Conservation (phyloP, 2,888 invertebrate species). For the Baccha elongata region DNA sequence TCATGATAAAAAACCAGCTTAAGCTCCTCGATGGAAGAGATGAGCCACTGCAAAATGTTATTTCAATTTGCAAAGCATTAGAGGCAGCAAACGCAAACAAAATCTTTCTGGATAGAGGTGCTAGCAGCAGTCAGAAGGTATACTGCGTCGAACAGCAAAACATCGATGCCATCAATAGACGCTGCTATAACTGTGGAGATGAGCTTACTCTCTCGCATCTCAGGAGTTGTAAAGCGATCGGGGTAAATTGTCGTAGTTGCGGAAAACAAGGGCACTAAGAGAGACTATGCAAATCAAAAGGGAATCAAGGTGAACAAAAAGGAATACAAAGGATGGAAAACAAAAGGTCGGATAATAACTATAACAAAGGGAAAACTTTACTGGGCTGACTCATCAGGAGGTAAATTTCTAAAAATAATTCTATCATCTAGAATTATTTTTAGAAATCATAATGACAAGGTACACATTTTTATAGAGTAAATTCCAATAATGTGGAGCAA, state of each 20-base stretch:
- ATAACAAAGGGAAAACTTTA: too few species aligned
- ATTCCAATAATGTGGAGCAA: too few species aligned
- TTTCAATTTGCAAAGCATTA: slow-evolving; percentile 51
- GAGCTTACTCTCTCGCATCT: slow-evolving; percentile 14
- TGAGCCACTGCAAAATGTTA: slow-evolving; percentile 45
- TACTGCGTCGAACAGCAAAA: too few species aligned
- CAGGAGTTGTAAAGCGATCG: slow-evolving; percentile 29
- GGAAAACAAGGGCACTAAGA: neutral
- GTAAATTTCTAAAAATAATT: too few species aligned
- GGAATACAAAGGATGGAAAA: neutral
- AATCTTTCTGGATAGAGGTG: slow-evolving; percentile 6
- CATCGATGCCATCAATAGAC: neutral
- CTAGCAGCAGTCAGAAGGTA: too few species aligned
- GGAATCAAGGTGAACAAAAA: neutral
- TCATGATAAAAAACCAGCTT: slow-evolving; percentile 55
- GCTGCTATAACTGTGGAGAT: slow-evolving; percentile 52
- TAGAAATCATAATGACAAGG: too few species aligned
- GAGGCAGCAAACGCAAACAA: slow-evolving; percentile 48
- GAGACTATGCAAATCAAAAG: neutral
- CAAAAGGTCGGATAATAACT: neutral
- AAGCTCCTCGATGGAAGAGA: slow-evolving; percentile 55
- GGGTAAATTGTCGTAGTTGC: slow-evolving; percentile 13
- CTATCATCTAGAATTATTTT: too few species aligned
- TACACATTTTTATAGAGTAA: too few species aligned
- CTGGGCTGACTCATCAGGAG: too few species aligned